Percentiles rank a stretch among this genome's conserved stretches.
Evolutionary conservation across 1,140 invertebrate species (phyloP).

Genomic region (Limonius californicus): DNA sequence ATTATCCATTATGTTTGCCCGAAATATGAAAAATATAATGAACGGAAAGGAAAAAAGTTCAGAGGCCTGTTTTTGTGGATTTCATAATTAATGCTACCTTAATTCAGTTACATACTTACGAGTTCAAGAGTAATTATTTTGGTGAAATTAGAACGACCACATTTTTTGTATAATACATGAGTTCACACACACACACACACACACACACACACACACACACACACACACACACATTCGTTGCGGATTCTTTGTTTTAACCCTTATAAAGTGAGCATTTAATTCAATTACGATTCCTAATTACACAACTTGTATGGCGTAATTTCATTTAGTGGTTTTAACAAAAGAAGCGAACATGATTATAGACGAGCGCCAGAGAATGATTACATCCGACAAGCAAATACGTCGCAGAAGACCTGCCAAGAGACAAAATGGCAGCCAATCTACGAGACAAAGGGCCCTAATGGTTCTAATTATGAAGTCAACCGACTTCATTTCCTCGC

Average conservation of each 20-base stretch:
- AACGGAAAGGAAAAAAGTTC: too few relatives aligned
- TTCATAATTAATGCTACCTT: too few relatives aligned
- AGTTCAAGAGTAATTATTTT: too few relatives aligned
- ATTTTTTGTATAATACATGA: too few relatives aligned
- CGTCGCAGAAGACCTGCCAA: not conserved
- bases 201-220: too few relatives aligned
- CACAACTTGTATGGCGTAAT: not conserved
- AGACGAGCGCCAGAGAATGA: not conserved
- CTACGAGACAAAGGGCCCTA: slow-evolving; percentile 3
- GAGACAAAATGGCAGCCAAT: slow-evolving; percentile 10
- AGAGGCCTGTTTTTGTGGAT: too few relatives aligned
- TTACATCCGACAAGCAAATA: slow-evolving; percentile 3
- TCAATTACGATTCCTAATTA: not conserved
- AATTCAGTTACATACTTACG: too few relatives aligned
- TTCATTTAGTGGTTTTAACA: not conserved
- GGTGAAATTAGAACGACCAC: too few relatives aligned
- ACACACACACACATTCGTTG: too few relatives aligned
- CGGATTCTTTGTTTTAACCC: not conserved
- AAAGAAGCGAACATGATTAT: not conserved
- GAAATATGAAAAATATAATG: too few relatives aligned
- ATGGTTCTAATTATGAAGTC: slow-evolving; percentile 9
- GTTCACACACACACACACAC: too few relatives aligned
- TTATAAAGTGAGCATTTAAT: not conserved
- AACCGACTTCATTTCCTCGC: not conserved
- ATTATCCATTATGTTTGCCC: too few relatives aligned